Evolutionary conservation across 2,797 vertebrate genomes (phyloP).

Genomic region (Prunella strophiata): DNA sequence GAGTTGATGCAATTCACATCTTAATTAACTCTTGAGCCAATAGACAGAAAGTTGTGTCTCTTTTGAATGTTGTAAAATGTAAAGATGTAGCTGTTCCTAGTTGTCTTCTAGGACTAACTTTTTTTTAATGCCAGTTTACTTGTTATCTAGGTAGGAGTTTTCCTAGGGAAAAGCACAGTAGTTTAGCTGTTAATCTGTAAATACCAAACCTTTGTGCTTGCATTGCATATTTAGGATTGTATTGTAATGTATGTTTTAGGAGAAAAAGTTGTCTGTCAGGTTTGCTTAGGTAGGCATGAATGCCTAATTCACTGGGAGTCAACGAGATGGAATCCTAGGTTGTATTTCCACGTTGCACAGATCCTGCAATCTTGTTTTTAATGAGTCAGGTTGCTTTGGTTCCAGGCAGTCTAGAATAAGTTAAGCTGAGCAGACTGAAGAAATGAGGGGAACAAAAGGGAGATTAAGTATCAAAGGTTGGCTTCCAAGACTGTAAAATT

Average conservation of each 20-base stretch:
- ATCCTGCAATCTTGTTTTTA: background rate
- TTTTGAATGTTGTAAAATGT: background rate
- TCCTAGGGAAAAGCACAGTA: background rate
- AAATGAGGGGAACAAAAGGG: slow-evolving; percentile 20
- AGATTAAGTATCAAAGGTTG: slow-evolving; percentile 27
- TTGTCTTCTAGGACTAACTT: background rate
- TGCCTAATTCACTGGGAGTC: background rate
- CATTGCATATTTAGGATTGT: background rate
- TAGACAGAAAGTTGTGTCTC: background rate
- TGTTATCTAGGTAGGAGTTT: background rate
- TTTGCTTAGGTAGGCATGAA: background rate
- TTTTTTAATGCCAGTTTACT: background rate
- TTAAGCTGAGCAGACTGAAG: slow-evolving; percentile 8
- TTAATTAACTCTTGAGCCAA: background rate
- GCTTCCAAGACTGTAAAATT: slow-evolving; percentile 3
- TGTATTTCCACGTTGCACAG: background rate
- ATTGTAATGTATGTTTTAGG: background rate
- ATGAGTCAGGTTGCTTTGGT: slow-evolving; percentile 13
- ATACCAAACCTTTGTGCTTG: background rate
- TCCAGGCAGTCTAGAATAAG: background rate
- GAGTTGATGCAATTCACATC: background rate
- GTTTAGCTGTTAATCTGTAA: background rate
- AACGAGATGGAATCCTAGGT: background rate
- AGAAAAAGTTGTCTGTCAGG: slow-evolving; percentile 11
- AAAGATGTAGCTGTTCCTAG: background rate